Evolutionary conservation across 2,888 invertebrate species (phyloP).

Genomic region (Piscicola geometra): DNA sequence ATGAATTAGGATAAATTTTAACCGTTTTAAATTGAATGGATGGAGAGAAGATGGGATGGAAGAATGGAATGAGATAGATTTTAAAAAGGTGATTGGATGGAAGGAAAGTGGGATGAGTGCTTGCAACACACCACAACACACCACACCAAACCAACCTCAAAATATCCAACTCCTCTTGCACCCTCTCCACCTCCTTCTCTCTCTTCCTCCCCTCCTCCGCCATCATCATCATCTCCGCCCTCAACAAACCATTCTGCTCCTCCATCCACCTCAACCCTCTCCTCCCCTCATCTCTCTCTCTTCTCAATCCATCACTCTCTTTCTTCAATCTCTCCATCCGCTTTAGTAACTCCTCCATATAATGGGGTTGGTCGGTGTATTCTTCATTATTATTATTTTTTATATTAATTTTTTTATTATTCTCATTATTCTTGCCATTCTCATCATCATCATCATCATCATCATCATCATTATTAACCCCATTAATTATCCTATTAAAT

Average conservation of each 20-base stretch:
- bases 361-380: not conserved
- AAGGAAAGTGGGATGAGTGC: too few species aligned
- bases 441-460: too few species aligned
- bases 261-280: not conserved
- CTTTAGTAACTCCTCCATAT: not conserved
- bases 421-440: too few species aligned
- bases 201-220: not conserved
- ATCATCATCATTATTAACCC: too few species aligned
- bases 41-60: not conserved
- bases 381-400: not conserved
- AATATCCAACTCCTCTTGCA: not conserved
- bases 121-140: not conserved
- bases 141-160: not conserved
- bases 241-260: not conserved
- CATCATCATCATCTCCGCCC: constrained; percentile 7
- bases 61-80: not conserved
- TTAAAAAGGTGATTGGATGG: not conserved
- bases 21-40: too few species aligned
- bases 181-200: not conserved
- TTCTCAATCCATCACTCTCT: not conserved
- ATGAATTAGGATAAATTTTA: too few species aligned
- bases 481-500: too few species aligned
- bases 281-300: not conserved
- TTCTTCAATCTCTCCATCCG: not conserved
- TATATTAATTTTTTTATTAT: not conserved